These are phyloP conservation scores for Potamarius usumacintae DNA, from an alignment of 2,113 vertebrate genomes.

Conservation along the genomic window DNA sequence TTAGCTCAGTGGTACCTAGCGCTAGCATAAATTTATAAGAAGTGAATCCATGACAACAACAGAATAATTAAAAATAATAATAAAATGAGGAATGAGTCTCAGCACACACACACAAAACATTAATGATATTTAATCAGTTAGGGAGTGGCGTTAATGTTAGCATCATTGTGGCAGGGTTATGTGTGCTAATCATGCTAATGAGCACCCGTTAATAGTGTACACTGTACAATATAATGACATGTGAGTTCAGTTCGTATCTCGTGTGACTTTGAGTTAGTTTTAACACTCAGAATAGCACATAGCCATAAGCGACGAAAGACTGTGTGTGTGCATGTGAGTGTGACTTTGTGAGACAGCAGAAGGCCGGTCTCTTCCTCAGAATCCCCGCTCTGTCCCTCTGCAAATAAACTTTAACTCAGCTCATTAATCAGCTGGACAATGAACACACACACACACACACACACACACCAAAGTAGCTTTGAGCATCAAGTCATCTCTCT, in stretches of 20 bases:
- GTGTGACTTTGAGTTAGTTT: conserved; percentile 8
- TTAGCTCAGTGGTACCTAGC: neutral
- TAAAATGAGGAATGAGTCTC: too few species aligned
- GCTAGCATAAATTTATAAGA: neutral
- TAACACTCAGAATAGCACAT: neutral
- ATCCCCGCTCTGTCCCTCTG: conserved; percentile 2
- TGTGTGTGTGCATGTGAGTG: conserved; percentile 3
- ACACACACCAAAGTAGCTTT: neutral
- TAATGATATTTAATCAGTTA: neutral
- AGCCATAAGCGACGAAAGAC: neutral
- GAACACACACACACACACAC: conserved; percentile 23
- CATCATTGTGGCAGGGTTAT: neutral
- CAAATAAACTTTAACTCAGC: conserved; percentile 24
- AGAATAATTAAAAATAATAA: neutral
- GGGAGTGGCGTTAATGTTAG: neutral
- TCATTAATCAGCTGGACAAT: conserved; percentile 46
- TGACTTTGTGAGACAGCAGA: conserved; percentile 40
- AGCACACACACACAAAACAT: neutral
- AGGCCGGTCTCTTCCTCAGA: conserved; percentile 45
- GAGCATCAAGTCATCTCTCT: neutral
- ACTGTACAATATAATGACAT: neutral
- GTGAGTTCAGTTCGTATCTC: neutral
- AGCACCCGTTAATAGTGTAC: neutral
- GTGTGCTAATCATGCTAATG: neutral
- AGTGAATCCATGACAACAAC: neutral